Conservation (phyloP, 2,113 vertebrate species). For the Marcusenius ussheri region DNA sequence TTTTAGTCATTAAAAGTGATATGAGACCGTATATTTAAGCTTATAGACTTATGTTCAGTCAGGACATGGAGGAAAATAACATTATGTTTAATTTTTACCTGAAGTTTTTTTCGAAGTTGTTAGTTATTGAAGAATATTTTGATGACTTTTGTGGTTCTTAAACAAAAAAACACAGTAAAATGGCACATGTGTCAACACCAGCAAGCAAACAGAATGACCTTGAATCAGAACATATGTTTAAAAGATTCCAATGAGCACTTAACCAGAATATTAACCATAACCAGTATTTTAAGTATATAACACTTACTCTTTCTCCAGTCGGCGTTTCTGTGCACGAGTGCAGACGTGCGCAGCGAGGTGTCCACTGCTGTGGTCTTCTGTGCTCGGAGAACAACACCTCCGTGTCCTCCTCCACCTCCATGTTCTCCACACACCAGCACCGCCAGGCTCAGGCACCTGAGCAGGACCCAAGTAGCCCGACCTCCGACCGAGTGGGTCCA, state of each 20-base stretch:
- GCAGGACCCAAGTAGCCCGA: conserved; percentile 24
- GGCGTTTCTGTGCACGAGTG: conserved; percentile 29
- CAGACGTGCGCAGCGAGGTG: conserved; percentile 32
- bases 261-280: background rate
- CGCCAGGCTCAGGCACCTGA: conserved; percentile 39
- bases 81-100: background rate
- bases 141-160: background rate
- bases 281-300: background rate
- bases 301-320: background rate
- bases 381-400: conserved; percentile 49
- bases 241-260: background rate
- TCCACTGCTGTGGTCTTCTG: conserved; percentile 42
- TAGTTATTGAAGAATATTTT: background rate
- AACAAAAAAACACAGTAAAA: background rate
- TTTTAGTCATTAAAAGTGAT: background rate
- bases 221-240: background rate
- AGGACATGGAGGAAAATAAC: background rate
- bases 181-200: background rate
- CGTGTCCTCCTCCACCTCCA: conserved; percentile 27
- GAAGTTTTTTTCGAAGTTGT: background rate
- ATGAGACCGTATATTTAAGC: background rate
- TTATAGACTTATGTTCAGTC: background rate
- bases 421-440: conserved; percentile 43
- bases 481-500: conserved; percentile 33
- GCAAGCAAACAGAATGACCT: background rate